These are phyloP conservation scores for Nesidiocoris tenuis DNA, from an alignment of 2,888 invertebrate species.

Conservation along the genomic window DNA sequence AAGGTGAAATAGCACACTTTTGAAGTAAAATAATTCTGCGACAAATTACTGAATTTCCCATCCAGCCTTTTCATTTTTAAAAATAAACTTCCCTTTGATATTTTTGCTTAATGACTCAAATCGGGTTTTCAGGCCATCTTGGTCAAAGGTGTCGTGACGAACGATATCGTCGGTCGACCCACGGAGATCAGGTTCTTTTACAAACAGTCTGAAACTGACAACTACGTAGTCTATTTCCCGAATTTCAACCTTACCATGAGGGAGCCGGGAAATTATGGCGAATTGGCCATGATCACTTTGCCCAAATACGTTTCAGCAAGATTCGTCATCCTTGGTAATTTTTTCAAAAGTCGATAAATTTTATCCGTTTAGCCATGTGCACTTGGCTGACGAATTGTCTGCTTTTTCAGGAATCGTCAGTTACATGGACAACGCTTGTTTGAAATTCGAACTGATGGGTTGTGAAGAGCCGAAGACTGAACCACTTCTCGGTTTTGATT, in stretches of 20 bases:
- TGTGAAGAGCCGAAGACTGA: slow-evolving; percentile 84
- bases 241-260: slow-evolving; percentile 93
- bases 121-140: slow-evolving; percentile 65
- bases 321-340: slow-evolving; percentile 74
- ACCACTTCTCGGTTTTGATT: slow-evolving; percentile 86
- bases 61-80: no score
- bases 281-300: slow-evolving; percentile 91
- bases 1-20: no score
- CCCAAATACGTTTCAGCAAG: slow-evolving; percentile 92
- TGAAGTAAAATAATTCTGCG: no score
- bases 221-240: slow-evolving; percentile 95
- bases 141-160: slow-evolving; percentile 91
- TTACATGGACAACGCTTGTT: slow-evolving; percentile 93
- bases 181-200: slow-evolving; percentile 97
- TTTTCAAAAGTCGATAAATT: no score
- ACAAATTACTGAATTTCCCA: no score
- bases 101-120: no score
- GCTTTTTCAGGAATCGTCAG: slow-evolving; percentile 75
- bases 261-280: slow-evolving; percentile 95
- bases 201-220: slow-evolving; percentile 89
- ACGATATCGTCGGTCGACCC: slow-evolving; percentile 91
- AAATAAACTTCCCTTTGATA: no score
- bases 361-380: background rate
- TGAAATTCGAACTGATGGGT: slow-evolving; percentile 94
- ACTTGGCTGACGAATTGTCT: background rate